A percentile compares a stretch with the other conserved stretches of the same genome.
phyloP scores from a whole-genome alignment of 1,140 invertebrate genomes.

The Vanessa tameamea region DNA sequence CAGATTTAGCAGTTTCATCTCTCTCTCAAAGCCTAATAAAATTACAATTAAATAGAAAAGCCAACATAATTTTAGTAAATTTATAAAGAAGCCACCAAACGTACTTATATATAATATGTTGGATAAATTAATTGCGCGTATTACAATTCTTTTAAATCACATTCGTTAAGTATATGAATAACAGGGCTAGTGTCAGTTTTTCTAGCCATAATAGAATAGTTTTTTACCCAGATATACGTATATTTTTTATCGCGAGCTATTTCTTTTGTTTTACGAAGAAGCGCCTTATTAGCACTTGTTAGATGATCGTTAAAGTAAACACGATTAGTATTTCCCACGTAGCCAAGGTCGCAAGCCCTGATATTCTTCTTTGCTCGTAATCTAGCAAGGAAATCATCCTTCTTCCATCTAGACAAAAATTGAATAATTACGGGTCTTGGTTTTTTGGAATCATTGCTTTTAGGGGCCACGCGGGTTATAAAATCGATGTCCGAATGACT shows the following conservation, averaged over 20 bases:
- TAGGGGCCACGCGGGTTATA: constrained; percentile 14
- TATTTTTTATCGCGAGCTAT: constrained; percentile 2
- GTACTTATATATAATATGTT: background rate
- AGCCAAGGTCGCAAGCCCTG: constrained; percentile 4
- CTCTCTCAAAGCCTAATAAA: background rate
- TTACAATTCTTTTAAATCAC: constrained; percentile 3
- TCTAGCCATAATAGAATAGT: background rate
- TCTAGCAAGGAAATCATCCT: constrained; percentile 15
- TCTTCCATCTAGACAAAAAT: constrained; percentile 19
- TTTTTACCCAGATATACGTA: background rate
- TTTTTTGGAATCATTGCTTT: background rate
- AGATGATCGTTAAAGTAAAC: constrained; percentile 12
- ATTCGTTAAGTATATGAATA: constrained; percentile 8
- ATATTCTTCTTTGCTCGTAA: constrained; percentile 4
- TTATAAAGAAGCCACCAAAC: background rate
- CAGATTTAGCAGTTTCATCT: background rate
- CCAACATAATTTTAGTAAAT: background rate
- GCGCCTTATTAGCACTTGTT: constrained; percentile 2
- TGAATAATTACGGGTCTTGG: constrained; percentile 18
- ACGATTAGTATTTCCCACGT: constrained; percentile 2
- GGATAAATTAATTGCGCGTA: constrained; percentile 2
- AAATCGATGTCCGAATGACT: constrained; percentile 20
- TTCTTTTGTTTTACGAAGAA: constrained; percentile 2
- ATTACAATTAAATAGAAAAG: background rate
- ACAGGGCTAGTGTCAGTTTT: constrained; percentile 11